These are phyloP conservation scores for Polypedilum vanderplanki DNA, from an alignment of 1,140 invertebrate genomes.

Conservation along the genomic window DNA sequence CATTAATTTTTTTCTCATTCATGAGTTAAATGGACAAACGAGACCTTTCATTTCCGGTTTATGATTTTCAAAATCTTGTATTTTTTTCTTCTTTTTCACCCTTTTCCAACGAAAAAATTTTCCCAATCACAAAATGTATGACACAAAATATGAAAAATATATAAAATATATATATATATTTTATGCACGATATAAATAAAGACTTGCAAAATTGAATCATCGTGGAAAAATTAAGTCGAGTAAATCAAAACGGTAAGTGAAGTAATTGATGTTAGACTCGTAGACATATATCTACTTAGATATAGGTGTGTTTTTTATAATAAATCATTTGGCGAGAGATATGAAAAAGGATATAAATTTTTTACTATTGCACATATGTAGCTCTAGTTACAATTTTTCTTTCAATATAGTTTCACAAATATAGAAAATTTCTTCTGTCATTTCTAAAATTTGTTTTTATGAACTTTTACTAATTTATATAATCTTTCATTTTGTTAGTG, in stretches of 20 bases:
- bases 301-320: neutral
- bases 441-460: too few species aligned
- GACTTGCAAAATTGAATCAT: slow-evolving; percentile 17
- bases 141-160: slow-evolving; percentile 2
- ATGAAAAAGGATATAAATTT: too few species aligned
- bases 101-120: neutral
- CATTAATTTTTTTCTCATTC: neutral
- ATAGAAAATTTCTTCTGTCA: too few species aligned
- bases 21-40: neutral
- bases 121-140: neutral
- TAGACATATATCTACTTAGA: neutral
- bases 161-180: neutral
- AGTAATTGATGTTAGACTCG: neutral
- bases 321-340: neutral
- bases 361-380: too few species aligned
- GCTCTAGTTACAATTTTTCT: too few species aligned
- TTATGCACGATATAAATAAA: neutral
- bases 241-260: slow-evolving; percentile 15
- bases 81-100: neutral
- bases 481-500: slow-evolving; percentile 47
- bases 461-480: neutral
- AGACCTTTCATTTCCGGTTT: neutral
- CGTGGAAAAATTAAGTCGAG: slow-evolving; percentile 7
- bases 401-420: too few species aligned
- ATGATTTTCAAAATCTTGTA: slow-evolving; percentile 22